Base-by-base conservation (phyloP, 2,888 invertebrate species). In the Andrena dorsata region DNA sequence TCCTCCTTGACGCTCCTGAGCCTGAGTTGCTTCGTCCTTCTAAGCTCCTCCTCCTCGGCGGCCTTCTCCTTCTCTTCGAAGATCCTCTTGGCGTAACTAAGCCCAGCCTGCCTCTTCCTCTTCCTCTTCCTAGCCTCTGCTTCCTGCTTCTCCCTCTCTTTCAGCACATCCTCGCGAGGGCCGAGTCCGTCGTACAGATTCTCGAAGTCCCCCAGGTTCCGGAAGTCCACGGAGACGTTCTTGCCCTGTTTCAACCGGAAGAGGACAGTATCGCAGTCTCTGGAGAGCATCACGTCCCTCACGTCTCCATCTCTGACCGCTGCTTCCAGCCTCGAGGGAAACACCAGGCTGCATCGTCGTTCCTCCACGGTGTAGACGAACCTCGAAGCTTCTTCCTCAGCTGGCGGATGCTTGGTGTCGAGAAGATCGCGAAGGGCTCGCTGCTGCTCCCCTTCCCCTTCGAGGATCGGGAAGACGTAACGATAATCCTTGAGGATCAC, bases 301-400 rank as follows among this genome's bases (percentile, higher is more conserved):
- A 97, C 96, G 88, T 97, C 97, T 72, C 97, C 97, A 88, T 97
- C 96, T 28, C 97, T 95, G 66, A 97, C 96, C 3, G 97, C 97
- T 13, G 96, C 96, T 93, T 97, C 97, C 91, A 97, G 95, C 79
- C 95, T 95, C 51, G 97, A 96, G 4, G 97, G 95, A 88, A 97
- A 96, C 60, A 97, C 96, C 86, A 97, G 95, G 89, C 96, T 96
- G 92, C 96, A 97, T 92, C 96, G 95, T 90, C 96, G 95, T 89
- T 97, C 97, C 88, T 96, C 95, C 49, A 97, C 96, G 26, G 96
- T 96, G 91, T 97, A 97, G 63, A 97, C 97, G 90, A 96, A 97
- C 86, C 95, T 95, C 64, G 95, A 95, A 13, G 93, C 91, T 7
- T 95, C 95, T 68, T 95, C 95, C 0, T 94, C 94, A 82, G 95